phyloP scores from a whole-genome alignment of 2,888 invertebrate genomes.

The Hedychridium roseum region DNA sequence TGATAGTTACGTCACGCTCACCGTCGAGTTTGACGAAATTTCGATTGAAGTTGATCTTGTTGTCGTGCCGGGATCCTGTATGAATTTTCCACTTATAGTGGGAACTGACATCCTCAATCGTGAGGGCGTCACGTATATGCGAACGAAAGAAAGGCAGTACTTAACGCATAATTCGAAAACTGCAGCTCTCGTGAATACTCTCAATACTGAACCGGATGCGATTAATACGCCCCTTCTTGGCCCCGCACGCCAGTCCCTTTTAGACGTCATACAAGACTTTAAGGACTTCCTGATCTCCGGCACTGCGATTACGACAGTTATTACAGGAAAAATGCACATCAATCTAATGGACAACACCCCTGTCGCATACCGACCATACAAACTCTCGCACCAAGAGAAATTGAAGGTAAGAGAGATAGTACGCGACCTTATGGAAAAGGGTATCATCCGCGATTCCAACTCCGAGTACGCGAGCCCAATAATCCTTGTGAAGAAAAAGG shows the following conservation, averaged over 20 bases:
- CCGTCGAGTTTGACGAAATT: neutral
- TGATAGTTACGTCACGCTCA: neutral
- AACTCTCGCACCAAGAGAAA: neutral
- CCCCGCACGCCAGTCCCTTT: neutral
- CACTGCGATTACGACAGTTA: neutral
- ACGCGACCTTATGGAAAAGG: neutral
- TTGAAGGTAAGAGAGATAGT: neutral
- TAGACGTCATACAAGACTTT: neutral
- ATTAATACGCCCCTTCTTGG: neutral
- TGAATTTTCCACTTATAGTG: neutral
- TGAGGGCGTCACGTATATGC: neutral
- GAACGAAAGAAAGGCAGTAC: neutral
- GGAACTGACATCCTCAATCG: neutral
- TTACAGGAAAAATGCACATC: neutral
- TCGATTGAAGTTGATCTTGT: neutral
- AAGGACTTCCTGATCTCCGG: neutral
- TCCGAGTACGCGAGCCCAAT: slow-evolving; percentile 1
- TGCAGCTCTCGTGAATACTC: neutral
- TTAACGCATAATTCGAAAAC: too few species aligned
- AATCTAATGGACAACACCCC: neutral
- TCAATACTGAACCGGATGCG: neutral
- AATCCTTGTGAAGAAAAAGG: neutral
- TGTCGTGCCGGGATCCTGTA: neutral
- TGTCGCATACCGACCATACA: neutral
- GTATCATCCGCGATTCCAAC: slow-evolving; percentile 1